Percentiles rank a stretch among this genome's conserved stretches.
phyloP scores from a whole-genome alignment of 2,888 invertebrate genomes.

The Acanthacorydalis orientalis region DNA sequence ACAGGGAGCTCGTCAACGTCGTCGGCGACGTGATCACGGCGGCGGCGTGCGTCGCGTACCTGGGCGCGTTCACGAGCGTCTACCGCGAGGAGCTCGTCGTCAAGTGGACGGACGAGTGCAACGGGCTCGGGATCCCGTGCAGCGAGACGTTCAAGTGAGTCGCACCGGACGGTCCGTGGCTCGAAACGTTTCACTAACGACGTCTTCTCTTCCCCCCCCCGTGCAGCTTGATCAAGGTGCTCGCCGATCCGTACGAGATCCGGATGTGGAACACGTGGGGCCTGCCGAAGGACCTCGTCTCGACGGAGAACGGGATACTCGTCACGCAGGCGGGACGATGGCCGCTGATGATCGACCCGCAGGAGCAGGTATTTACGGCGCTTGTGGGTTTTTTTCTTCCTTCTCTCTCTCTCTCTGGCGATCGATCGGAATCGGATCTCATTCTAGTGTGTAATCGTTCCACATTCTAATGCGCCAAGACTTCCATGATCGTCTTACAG shows the following conservation, averaged over 20 bases:
- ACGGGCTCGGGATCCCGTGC: slow-evolving; percentile 48
- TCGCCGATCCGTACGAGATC: slow-evolving; percentile 75
- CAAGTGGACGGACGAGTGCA: slow-evolving; percentile 53
- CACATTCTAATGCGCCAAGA: too few relatives aligned
- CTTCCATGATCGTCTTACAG: too few relatives aligned
- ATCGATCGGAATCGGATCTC: too few relatives aligned
- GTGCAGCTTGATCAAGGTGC: slow-evolving; percentile 47
- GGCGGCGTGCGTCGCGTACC: slow-evolving; percentile 75
- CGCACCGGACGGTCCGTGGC: too few relatives aligned
- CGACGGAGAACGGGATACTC: slow-evolving; percentile 84
- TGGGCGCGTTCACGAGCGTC: slow-evolving; percentile 71
- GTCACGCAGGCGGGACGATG: slow-evolving; percentile 67
- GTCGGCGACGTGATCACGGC: slow-evolving; percentile 78
- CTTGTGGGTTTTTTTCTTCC: too few relatives aligned
- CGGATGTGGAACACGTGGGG: slow-evolving; percentile 82
- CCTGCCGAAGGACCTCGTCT: slow-evolving; percentile 71
- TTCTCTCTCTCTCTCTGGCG: too few relatives aligned
- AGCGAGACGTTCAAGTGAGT: slow-evolving; percentile 46
- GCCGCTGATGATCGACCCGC: slow-evolving; percentile 91
- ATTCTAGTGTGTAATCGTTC: too few relatives aligned
- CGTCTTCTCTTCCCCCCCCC: slow-evolving; percentile 3
- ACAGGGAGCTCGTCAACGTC: slow-evolving; percentile 49
- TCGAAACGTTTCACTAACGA: too few relatives aligned
- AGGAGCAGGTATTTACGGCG: slow-evolving; percentile 85
- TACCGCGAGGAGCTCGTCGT: slow-evolving; percentile 50